Base-by-base conservation (phyloP, 2,888 invertebrate genomes). In the Zonitis immaculata region DNA sequence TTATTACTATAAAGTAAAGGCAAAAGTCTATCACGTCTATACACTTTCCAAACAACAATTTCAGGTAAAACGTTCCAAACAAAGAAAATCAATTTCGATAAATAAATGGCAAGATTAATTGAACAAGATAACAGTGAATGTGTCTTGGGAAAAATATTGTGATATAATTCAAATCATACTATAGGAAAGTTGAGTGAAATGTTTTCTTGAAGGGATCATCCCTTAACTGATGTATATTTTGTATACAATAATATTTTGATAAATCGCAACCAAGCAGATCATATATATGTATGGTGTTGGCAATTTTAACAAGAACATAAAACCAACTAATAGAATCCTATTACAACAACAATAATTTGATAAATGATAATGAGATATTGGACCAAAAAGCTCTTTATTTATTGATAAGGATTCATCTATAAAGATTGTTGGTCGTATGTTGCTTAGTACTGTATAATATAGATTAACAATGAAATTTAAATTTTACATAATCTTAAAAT, bases 221-320 rank as follows among this genome's bases (percentile, higher is more conserved):
- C 47, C 47, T 51, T 56, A 56, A 59, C 57, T 59, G 63, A 60
- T 62, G 61, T 62, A 63, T 62, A 62, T 63, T 61, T 59, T 56
- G 59, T 56, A 62, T 59, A 66, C 62, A 66, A 66, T 62, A 68
- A 68, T 69, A 65, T 68, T 69, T 68, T 69, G 67, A 67, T 67
- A 68, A 69, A 69, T 67, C 65, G 66, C 63, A 61, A 52, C 63
- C 59, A 65, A 67, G 67, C 67, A 69, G 66, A 67, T 66, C 63
- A 64, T 61, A 64, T n/a, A n/a, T n/a, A n/a, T n/a, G n/a, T n/a
- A n/a, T n/a, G n/a, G n/a, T n/a, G n/a, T n/a, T n/a, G n/a, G n/a
- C n/a, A n/a, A n/a, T n/a, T n/a, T n/a, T n/a, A n/a, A n/a, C n/a
- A n/a, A n/a, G n/a, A n/a, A n/a, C n/a, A n/a, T n/a, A n/a, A n/a